Evolutionary conservation across 2,797 vertebrate species (phyloP).

Genomic region (Pampus argenteus): DNA sequence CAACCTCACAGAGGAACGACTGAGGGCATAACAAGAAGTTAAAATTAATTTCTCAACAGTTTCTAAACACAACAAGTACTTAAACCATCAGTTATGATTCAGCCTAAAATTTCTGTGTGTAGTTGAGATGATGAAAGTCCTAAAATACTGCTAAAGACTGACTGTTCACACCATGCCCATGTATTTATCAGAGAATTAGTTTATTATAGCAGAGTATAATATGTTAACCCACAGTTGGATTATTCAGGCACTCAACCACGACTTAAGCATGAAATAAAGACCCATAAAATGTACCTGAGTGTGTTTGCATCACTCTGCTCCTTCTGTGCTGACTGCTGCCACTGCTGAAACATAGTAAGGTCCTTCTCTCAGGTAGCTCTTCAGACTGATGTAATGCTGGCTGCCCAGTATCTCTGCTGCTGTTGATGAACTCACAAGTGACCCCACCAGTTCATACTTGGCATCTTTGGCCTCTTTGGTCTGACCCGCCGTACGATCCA

Average conservation of each 20-base stretch:
- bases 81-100: not conserved
- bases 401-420: conserved; percentile 89
- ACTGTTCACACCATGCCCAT: not conserved
- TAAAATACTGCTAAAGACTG: too few species aligned
- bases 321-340: conserved; percentile 90
- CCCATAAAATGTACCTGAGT: not conserved
- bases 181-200: not conserved
- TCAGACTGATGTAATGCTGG: conserved; percentile 91
- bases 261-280: conserved; percentile 42
- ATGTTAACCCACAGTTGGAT: conserved; percentile 12
- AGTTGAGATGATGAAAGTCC: too few species aligned
- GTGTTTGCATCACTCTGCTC: conserved; percentile 86
- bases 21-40: not conserved
- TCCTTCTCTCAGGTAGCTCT: conserved; percentile 91
- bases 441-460: conserved; percentile 94
- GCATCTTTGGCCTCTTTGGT: conserved; percentile 95
- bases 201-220: conserved; percentile 4
- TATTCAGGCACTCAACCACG: conserved; percentile 26
- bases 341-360: conserved; percentile 92
- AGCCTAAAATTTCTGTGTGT: too few species aligned
- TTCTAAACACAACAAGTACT: conserved; percentile 6
- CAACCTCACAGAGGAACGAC: not conserved
- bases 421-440: conserved; percentile 89
- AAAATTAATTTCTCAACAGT: not conserved
- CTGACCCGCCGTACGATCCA: conserved; percentile 91